These are phyloP conservation scores for Diadophis punctatus DNA, from an alignment of 2,113 vertebrate species.

Conservation along the genomic window DNA sequence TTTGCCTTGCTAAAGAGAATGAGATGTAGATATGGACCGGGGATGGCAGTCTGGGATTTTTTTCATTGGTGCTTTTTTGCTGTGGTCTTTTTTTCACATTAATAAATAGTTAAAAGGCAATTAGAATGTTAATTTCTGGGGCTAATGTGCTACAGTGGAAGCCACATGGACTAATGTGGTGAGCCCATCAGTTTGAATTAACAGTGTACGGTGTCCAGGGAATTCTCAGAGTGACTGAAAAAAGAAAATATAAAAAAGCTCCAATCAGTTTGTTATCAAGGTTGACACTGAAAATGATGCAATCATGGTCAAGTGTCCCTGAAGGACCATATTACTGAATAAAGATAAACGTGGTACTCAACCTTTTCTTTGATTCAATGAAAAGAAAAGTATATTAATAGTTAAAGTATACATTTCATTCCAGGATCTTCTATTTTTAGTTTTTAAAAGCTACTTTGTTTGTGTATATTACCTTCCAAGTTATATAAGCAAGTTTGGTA, in stretches of 20 bases:
- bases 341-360: conserved; percentile 60
- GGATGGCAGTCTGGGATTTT: conserved; percentile 52
- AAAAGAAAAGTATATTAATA: conserved; percentile 43
- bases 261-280: conserved; percentile 64
- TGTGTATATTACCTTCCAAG: neutral
- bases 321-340: conserved; percentile 43
- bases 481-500: neutral
- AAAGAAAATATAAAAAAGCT: conserved; percentile 1
- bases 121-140: conserved; percentile 91
- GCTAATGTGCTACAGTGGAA: conserved; percentile 65
- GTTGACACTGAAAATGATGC: conserved; percentile 68
- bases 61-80: conserved; percentile 13
- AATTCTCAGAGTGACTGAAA: conserved; percentile 28
- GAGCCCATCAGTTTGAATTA: conserved; percentile 74
- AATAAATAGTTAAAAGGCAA: conserved; percentile 84
- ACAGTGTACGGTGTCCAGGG: conserved; percentile 70
- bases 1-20: conserved; percentile 70
- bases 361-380: conserved; percentile 22
- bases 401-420: conserved; percentile 47
- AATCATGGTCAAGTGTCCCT: conserved; percentile 64
- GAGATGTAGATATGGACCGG: conserved; percentile 65
- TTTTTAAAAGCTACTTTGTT: conserved; percentile 11
- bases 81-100: conserved; percentile 35
- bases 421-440: conserved; percentile 22
- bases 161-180: conserved; percentile 50